Evolutionary conservation across 2,113 vertebrate genomes (phyloP).

Genomic region (Mustela nigripes): DNA sequence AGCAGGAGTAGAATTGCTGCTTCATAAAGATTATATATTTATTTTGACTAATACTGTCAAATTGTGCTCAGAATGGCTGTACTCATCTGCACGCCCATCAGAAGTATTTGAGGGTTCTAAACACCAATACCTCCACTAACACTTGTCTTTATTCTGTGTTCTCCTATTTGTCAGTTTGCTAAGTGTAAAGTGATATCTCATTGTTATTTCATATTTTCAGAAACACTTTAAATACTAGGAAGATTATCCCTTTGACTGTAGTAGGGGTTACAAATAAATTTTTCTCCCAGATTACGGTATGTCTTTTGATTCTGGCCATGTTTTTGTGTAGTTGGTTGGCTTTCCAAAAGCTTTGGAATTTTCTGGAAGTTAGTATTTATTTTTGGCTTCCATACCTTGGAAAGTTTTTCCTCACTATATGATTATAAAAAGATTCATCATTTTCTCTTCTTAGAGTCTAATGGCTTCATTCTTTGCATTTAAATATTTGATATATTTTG

Average conservation of each 20-base stretch:
- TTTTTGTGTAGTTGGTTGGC: neutral
- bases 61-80: neutral
- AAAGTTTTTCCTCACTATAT: neutral
- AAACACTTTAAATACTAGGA: neutral
- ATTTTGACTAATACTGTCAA: constrained; percentile 23
- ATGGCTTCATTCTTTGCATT: neutral
- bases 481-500: neutral
- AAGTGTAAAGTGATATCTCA: neutral
- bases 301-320: neutral
- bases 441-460: neutral
- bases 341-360: constrained; percentile 33
- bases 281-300: neutral
- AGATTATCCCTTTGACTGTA: neutral
- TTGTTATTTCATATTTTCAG: neutral
- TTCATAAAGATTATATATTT: neutral
- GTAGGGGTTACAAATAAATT: neutral
- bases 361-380: constrained; percentile 13
- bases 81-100: neutral
- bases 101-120: neutral
- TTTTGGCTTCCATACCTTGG: neutral
- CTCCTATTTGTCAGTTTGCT: neutral
- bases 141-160: neutral
- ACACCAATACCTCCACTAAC: neutral
- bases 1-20: neutral
- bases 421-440: neutral